Base-by-base conservation (phyloP, 2,888 invertebrate genomes). In the Ecdyonurus torrentis region DNA sequence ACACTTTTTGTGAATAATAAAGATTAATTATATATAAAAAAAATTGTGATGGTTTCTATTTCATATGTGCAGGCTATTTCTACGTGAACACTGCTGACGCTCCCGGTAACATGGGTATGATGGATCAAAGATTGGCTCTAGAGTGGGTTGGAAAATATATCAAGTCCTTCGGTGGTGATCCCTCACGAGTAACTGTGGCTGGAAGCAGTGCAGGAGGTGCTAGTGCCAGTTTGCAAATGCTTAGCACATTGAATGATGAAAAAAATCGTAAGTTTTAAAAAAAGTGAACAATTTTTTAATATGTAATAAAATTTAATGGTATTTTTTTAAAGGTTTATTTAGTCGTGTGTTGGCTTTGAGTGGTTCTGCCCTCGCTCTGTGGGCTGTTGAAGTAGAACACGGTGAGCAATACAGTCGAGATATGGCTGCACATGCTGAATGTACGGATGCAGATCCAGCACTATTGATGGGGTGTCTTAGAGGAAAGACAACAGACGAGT, bases 161-260 rank as follows among this genome's bases (percentile, higher is more conserved):
- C 64, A 74, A 79, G 67, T 76, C 77, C 70, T 89, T 89, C 68
- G 86, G 86, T 1, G 89, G 89, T 1, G 81, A 88, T 74, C 81
- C 86, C 1, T 78, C 83, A 58, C 82, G 82, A 63, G 78, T 89
- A 37, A 84, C 86, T 0, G 71, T 89, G 2, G 72, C 81, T 0
- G 89, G 89, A 1, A 79, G 82, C 70, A 87, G 87, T 2, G 85
- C 89, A 0, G 89, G 89, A 0, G 87, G 83, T 25, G 86, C 84
- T 2, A 85, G 87, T 67, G 85, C 20, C 55, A 55, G 55, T 22
- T n/a, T 55, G 20, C 55, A 20, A n/a, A 55, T 55, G 55, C 20
- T 55, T 5, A 55, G 22, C 20, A 37, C 15, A 37, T 37, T 37
- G 37, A 37, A 10, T 37, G 5, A 37, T 5, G 37, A 5, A 37